A percentile compares a stretch with the other conserved stretches of the same genome.
Evolutionary conservation across 2,113 vertebrate species (phyloP).

Genomic region (Erpornis zantholeuca): DNA sequence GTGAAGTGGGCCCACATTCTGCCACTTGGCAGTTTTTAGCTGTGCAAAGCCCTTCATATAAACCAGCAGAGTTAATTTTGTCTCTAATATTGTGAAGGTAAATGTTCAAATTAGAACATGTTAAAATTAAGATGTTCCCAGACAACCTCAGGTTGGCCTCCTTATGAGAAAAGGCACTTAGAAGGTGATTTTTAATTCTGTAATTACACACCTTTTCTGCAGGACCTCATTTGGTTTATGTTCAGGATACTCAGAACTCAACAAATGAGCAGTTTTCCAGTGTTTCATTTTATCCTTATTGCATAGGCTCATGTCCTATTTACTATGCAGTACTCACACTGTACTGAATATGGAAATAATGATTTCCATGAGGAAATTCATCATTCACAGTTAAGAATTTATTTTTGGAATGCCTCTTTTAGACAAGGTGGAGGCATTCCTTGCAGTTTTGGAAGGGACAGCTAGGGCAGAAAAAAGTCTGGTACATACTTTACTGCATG

Average conservation of each 20-base stretch:
- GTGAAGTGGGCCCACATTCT: neutral
- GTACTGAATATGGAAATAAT: neutral
- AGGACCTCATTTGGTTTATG: neutral
- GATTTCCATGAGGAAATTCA: neutral
- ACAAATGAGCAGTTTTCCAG: neutral
- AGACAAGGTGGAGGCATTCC: neutral
- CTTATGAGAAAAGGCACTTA: neutral
- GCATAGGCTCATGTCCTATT: neutral
- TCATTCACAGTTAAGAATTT: neutral
- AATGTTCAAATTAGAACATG: neutral
- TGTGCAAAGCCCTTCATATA: neutral
- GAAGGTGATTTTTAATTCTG: neutral
- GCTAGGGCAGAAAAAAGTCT: neutral
- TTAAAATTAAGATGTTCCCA: neutral
- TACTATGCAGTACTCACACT: neutral
- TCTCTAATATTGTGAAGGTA: neutral
- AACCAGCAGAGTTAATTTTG: neutral
- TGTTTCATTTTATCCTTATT: neutral
- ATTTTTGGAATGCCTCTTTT: neutral
- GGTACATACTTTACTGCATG: neutral
- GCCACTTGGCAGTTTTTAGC: neutral
- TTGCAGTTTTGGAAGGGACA: neutral
- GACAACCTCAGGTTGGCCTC: neutral
- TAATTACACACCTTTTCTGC: neutral
- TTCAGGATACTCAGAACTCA: neutral